A percentile compares a stretch with the other conserved stretches of the same genome.
Evolutionary conservation across 2,797 vertebrate species (phyloP).

Genomic region (Leptatherina wallacei): DNA sequence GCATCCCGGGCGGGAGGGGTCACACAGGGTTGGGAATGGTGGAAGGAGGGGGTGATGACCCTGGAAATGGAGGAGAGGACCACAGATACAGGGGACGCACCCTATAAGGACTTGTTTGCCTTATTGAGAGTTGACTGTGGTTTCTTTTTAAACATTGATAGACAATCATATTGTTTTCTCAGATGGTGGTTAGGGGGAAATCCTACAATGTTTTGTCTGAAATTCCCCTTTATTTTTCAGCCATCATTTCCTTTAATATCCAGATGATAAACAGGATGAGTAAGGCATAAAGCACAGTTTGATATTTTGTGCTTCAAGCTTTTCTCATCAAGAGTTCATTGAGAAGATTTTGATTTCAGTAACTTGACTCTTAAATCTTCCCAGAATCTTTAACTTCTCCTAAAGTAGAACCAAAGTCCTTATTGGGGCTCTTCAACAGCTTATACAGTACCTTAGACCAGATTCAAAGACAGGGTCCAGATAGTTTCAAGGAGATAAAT

Average conservation of each 20-base stretch:
- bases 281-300: neutral
- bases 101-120: conserved; percentile 29
- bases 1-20: conserved; percentile 80
- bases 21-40: conserved; percentile 62
- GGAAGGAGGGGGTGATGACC: conserved; percentile 62
- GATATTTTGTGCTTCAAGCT: neutral
- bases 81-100: conserved; percentile 4
- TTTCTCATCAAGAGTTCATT: neutral
- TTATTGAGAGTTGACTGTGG: conserved; percentile 10
- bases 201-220: neutral
- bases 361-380: neutral
- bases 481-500: neutral
- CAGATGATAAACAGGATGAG: conserved; percentile 3
- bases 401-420: neutral
- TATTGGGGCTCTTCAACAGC: neutral
- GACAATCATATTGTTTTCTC: conserved; percentile 8
- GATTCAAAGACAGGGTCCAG: neutral
- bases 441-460: neutral
- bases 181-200: neutral
- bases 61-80: conserved; percentile 60
- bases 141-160: conserved; percentile 8
- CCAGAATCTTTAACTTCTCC: neutral
- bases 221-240: conserved; percentile 20
- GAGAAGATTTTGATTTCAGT: neutral
- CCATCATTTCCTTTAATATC: neutral